These are phyloP conservation scores for Poecilia picta DNA, from an alignment of 2,797 vertebrate genomes.

Conservation along the genomic window DNA sequence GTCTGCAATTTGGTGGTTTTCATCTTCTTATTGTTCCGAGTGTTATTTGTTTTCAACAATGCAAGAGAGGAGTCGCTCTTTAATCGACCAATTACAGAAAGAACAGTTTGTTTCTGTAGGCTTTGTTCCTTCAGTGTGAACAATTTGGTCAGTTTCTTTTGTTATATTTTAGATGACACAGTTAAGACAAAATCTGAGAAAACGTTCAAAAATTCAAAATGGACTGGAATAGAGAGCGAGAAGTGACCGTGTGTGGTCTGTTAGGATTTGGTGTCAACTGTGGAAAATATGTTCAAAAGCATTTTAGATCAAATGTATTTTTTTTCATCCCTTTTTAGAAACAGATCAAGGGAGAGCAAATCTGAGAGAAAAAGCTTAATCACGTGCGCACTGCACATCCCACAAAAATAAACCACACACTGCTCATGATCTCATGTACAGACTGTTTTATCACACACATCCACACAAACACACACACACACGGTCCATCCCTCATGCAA, in stretches of 20 bases:
- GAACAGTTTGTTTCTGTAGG: neutral
- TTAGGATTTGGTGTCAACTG: neutral
- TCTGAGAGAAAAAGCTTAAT: conserved; percentile 30
- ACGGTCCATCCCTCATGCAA: conserved; percentile 48
- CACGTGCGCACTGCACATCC: conserved; percentile 41
- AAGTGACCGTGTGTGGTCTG: conserved; percentile 1
- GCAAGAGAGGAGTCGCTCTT: neutral
- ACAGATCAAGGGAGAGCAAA: conserved; percentile 22
- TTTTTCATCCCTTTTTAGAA: conserved; percentile 11
- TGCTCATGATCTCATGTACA: conserved; percentile 52
- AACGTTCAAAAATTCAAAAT: neutral
- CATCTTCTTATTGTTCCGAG: neutral
- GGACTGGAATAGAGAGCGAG: neutral
- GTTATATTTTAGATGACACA: neutral
- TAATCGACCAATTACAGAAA: neutral
- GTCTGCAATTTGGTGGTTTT: neutral
- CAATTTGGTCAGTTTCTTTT: neutral
- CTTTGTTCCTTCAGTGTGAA: neutral
- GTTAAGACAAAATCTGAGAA: conserved; percentile 22
- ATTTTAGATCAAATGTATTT: neutral
- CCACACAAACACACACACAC: conserved; percentile 50
- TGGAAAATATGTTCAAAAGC: neutral
- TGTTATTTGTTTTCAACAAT: neutral
- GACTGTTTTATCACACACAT: conserved; percentile 52
- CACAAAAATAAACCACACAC: conserved; percentile 45